phyloP scores from a whole-genome alignment of 2,797 vertebrate genomes.

The Erpetoichthys calabaricus region DNA sequence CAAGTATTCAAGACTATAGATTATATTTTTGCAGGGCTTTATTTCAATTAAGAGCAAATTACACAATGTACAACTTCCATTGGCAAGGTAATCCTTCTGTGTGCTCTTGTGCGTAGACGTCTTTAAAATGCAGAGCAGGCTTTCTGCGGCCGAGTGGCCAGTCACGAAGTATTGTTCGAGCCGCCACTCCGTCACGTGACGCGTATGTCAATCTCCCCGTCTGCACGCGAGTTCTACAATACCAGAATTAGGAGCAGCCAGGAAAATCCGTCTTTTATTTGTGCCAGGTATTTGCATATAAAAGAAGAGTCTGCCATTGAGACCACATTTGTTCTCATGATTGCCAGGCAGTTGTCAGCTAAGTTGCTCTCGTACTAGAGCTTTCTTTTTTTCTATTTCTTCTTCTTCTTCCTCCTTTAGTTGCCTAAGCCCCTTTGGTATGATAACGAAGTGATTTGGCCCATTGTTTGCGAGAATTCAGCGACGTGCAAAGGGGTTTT shows the following conservation, averaged over 20 bases:
- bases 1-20: no score
- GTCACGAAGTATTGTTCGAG: constrained; percentile 29
- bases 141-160: constrained; percentile 23
- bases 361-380: constrained; percentile 41
- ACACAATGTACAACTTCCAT: constrained; percentile 58
- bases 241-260: constrained; percentile 49
- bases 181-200: constrained; percentile 38
- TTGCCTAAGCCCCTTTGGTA: constrained; percentile 52
- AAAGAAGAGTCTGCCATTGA: constrained; percentile 43
- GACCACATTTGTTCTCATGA: constrained; percentile 57
- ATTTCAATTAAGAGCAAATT: constrained; percentile 84
- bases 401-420: constrained; percentile 14
- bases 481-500: constrained; percentile 18
- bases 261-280: constrained; percentile 40
- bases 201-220: constrained; percentile 47
- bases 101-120: constrained; percentile 40
- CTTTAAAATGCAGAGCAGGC: constrained; percentile 31
- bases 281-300: constrained; percentile 56
- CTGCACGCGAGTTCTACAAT: constrained; percentile 73
- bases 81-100: constrained; percentile 64
- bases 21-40: constrained; percentile 37
- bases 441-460: constrained; percentile 52
- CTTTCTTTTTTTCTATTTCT: constrained; percentile 24
- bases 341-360: constrained; percentile 49
- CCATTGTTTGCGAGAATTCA: constrained; percentile 45